Base-by-base conservation (phyloP, 92 coral and sea anemone species). In the Pocillopora grandis region DNA sequence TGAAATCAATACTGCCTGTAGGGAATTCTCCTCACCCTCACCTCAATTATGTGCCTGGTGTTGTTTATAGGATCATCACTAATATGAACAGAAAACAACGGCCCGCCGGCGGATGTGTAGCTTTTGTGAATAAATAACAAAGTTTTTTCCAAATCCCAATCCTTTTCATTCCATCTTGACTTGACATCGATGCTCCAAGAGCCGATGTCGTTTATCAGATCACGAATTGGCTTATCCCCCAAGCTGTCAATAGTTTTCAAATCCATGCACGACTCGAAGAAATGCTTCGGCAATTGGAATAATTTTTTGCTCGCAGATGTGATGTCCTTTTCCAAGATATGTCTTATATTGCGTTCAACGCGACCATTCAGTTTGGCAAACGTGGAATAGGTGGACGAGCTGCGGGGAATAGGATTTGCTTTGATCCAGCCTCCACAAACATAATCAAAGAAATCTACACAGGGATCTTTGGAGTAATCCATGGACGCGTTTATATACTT, bases 361-460 rank as follows among this genome's bases (percentile, higher is more conserved):
- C 86, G 84, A 12, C 95, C 91, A 55, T 97, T 95, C 70, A 97
- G 98, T 79, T 97, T 97, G 48, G 98, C 87, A 84, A 97, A 97
- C 2, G 99, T 97, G 3, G 99, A 97, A 75, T 78, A 97, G 12
- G 97, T 90, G 0, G 99, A 97, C 18, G 99, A 94, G 62, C 98
- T 94, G 71, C 80, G 84, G 0, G 99, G 99, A 70, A 97, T 97
- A 14, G 98, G 98, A 31, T 97, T 92, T n/a, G 90, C 93, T 52
- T 94, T 85, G 52, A 90, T 88, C 99, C 98, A 97, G 20, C 99
- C 99, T 9, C 98, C 99, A 64, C 99, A 97, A 12, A 93, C 94
- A 76, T 87, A 97, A 70, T 89, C 89, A 87, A 90, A 97, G 67
- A 97, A 97, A 75, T 97, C 95, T 7, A 17, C 80, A 77, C 99